A percentile compares a stretch with the other conserved stretches of the same genome.
Conservation (phyloP, 2,113 vertebrate species). For the Thinocorus orbignyianus region DNA sequence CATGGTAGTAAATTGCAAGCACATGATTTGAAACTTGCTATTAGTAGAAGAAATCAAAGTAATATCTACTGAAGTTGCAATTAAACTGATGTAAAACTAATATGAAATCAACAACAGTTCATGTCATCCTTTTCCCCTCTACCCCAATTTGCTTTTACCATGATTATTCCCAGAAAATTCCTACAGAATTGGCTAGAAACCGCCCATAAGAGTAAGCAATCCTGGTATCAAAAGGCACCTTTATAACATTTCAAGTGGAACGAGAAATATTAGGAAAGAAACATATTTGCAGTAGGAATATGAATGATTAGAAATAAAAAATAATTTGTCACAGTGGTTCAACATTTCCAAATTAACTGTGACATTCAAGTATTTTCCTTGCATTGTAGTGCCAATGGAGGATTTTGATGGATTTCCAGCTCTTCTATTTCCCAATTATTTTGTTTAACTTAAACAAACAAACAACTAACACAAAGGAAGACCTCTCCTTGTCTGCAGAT, state of each 20-base stretch:
- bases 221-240: neutral
- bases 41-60: neutral
- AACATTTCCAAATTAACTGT: neutral
- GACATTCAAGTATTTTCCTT: neutral
- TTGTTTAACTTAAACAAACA: conserved; percentile 1
- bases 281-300: neutral
- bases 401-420: neutral
- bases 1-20: neutral
- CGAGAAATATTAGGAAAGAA: neutral
- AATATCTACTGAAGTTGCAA: neutral
- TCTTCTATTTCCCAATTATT: neutral
- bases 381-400: neutral
- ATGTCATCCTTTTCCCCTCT: rapidly evolving
- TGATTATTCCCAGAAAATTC: neutral
- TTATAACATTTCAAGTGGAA: neutral
- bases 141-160: neutral
- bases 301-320: neutral
- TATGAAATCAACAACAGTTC: neutral
- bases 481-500: neutral
- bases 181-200: neutral
- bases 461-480: neutral
- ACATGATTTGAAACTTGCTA: neutral
- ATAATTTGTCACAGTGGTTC: neutral
- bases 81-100: neutral
- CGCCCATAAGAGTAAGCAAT: neutral